Evolutionary conservation across 1,140 invertebrate species (phyloP).

Genomic region (Heliconius hermathena): DNA sequence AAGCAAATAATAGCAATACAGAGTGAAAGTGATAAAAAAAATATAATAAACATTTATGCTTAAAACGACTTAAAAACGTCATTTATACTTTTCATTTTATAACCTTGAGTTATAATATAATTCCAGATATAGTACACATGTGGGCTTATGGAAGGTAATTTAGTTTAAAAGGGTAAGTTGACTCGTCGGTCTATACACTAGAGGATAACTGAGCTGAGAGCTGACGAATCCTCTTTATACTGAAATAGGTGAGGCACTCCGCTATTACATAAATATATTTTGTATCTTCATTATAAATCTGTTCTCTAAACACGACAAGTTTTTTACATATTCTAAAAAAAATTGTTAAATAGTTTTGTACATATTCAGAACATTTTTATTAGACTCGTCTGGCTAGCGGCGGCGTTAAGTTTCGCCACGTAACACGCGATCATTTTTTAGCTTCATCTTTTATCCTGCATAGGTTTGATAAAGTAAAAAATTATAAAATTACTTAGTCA

Average conservation of each 20-base stretch:
- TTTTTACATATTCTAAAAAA: no score
- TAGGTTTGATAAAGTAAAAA: background rate
- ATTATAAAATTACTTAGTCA: background rate
- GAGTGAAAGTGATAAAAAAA: no score
- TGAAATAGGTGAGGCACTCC: background rate
- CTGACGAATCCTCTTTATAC: background rate
- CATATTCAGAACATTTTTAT: background rate
- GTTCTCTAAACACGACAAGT: no score
- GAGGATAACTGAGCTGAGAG: background rate
- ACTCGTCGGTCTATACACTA: background rate
- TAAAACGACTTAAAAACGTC: background rate
- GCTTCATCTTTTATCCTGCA: no score
- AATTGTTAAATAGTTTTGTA: no score
- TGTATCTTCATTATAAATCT: background rate
- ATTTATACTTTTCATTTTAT: background rate
- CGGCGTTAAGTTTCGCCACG: background rate
- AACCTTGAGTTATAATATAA: background rate
- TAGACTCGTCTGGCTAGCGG: no score
- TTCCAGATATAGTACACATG: background rate
- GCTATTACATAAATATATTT: background rate
- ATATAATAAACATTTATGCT: background rate
- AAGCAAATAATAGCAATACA: no score
- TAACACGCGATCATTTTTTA: background rate
- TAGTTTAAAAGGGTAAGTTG: conserved; percentile 13
- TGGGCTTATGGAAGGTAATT: background rate